Evolutionary conservation across 2,797 vertebrate genomes (phyloP).

Genomic region (Oreonectes daqikongensis): DNA sequence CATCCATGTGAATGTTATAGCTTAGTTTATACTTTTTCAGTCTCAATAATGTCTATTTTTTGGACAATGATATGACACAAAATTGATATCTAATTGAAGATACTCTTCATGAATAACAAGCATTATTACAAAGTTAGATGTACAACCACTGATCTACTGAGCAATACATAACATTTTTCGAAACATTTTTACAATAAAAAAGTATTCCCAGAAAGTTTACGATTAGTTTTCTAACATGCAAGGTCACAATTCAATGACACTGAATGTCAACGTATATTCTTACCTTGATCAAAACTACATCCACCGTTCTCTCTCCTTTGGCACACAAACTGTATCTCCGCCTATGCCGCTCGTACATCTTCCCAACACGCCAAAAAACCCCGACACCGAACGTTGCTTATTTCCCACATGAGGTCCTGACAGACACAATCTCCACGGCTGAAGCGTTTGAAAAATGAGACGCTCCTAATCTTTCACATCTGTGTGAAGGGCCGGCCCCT

Average conservation of each 20-base stretch:
- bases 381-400: conserved; percentile 47
- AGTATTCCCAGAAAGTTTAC: not conserved
- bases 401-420: conserved; percentile 69
- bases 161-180: not conserved
- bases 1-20: not conserved
- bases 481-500: conserved; percentile 62
- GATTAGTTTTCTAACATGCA: not conserved
- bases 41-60: not conserved
- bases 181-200: not conserved
- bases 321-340: conserved; percentile 85
- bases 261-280: conserved; percentile 37
- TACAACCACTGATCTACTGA: not conserved
- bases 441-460: conserved; percentile 52
- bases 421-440: conserved; percentile 44
- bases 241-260: not conserved
- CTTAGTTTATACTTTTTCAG: not conserved
- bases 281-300: conserved; percentile 89
- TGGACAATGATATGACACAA: not conserved
- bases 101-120: not conserved
- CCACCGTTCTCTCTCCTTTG: conserved; percentile 81
- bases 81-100: not conserved
- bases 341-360: conserved; percentile 87
- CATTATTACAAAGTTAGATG: not conserved
- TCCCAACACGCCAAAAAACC: conserved; percentile 56
- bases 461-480: conserved; percentile 64